These are phyloP conservation scores for Pangasius larnaudii DNA, from an alignment of 2,797 vertebrate genomes.

Conservation along the genomic window DNA sequence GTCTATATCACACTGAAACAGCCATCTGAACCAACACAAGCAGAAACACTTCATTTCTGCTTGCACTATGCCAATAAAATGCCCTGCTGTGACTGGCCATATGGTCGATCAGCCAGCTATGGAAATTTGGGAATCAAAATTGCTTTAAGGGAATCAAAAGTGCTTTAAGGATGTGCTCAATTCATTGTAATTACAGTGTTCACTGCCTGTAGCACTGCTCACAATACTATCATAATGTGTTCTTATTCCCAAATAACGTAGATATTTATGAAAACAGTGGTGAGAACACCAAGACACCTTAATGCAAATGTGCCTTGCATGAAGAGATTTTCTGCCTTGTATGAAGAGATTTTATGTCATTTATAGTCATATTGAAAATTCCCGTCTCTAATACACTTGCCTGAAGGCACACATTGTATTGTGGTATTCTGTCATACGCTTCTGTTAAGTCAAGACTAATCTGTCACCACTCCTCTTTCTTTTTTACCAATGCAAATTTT, in stretches of 20 bases:
- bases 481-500: neutral
- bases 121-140: conserved; percentile 25
- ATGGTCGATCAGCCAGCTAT: conserved; percentile 25
- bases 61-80: conserved; percentile 24
- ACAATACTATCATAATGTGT: conserved; percentile 3
- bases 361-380: conserved; percentile 19
- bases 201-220: conserved; percentile 48
- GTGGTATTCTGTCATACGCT: neutral
- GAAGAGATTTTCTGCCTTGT: neutral
- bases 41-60: conserved; percentile 7
- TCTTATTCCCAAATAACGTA: neutral
- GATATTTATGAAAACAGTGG: neutral
- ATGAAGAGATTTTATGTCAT: conserved; percentile 38
- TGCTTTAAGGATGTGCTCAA: conserved; percentile 21
- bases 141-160: no score
- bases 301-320: neutral
- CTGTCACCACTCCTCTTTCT: neutral
- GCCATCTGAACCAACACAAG: conserved; percentile 14
- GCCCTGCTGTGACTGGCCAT: conserved; percentile 13
- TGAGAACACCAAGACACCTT: neutral
- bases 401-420: conserved; percentile 9
- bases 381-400: conserved; percentile 26
- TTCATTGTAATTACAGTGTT: conserved; percentile 36
- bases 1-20: conserved; percentile 23
- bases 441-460: conserved; percentile 32